Evolutionary conservation across 2,113 vertebrate genomes (phyloP).

Genomic region (Myodes glareolus): DNA sequence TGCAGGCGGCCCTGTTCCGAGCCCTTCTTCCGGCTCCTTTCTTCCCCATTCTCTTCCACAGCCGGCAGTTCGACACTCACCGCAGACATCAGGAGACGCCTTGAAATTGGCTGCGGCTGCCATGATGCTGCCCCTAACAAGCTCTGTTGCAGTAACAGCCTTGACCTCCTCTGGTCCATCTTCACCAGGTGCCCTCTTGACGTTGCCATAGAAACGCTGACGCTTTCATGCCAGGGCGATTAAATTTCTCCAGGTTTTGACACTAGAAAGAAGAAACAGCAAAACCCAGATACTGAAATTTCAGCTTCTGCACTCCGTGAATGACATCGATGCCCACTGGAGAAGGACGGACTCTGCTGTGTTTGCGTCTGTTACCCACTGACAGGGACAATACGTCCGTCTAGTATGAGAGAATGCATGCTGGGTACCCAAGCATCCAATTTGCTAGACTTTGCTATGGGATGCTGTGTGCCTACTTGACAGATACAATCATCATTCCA

Average conservation of each 20-base stretch:
- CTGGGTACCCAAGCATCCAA: constrained; percentile 37
- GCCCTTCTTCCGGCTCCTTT: not conserved
- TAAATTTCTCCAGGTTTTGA: constrained; percentile 64
- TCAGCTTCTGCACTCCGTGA: not conserved
- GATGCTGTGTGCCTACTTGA: constrained; percentile 65
- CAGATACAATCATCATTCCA: constrained; percentile 55
- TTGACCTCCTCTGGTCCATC: constrained; percentile 37
- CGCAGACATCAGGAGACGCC: constrained; percentile 19
- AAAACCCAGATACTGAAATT: not conserved
- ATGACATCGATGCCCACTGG: not conserved
- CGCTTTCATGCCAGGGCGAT: constrained; percentile 23
- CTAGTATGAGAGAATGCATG: constrained; percentile 59
- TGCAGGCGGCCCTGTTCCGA: not conserved
- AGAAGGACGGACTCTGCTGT: constrained; percentile 29
- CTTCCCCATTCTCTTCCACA: not conserved
- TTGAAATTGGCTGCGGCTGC: not conserved
- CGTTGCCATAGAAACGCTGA: constrained; percentile 12
- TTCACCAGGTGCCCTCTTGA: not conserved
- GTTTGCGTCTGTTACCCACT: constrained; percentile 70
- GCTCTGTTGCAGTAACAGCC: not conserved
- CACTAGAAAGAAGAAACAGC: constrained; percentile 19
- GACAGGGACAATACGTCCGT: constrained; percentile 10
- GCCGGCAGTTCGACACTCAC: constrained; percentile 19
- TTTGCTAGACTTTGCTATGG: constrained; percentile 48
- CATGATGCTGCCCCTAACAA: constrained; percentile 17